Evolutionary conservation across 1,140 invertebrate genomes (phyloP).

Genomic region (Drosophila cardini): DNA sequence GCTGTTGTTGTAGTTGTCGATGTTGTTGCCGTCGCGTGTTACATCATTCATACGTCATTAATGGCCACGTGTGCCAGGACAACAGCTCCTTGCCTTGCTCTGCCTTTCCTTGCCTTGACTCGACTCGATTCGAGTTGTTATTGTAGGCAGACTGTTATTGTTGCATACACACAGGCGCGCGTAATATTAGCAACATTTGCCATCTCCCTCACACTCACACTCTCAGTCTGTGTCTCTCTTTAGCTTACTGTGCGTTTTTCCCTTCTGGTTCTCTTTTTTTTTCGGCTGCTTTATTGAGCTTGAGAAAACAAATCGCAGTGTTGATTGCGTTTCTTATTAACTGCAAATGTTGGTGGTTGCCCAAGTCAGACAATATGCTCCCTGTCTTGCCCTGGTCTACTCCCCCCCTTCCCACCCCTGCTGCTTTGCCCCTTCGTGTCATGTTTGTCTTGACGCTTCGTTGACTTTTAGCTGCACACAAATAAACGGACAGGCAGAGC

Average conservation of each 20-base stretch:
- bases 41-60: conserved; percentile 85
- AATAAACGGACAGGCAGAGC: conserved; percentile 64
- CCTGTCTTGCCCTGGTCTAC: conserved; percentile 42
- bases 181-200: conserved; percentile 66
- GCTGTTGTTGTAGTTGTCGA: conserved; percentile 25
- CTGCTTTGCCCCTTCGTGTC: conserved; percentile 32
- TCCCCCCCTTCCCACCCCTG: background rate
- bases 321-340: conserved; percentile 84
- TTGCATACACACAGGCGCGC: conserved; percentile 60
- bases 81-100: conserved; percentile 5
- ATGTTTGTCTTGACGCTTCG: conserved; percentile 82
- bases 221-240: background rate
- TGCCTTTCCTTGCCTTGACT: background rate
- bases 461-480: conserved; percentile 71
- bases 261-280: background rate
- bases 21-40: conserved; percentile 78
- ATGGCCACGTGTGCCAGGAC: conserved; percentile 75
- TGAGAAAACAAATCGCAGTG: conserved; percentile 83
- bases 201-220: background rate
- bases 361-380: conserved; percentile 69
- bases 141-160: conserved; percentile 75
- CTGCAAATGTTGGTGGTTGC: conserved; percentile 70
- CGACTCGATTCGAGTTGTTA: conserved; percentile 54
- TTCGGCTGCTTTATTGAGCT: conserved; percentile 53
- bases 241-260: background rate